These are phyloP conservation scores for Cantharis nigra DNA, from an alignment of 2,888 invertebrate genomes.

Conservation along the genomic window DNA sequence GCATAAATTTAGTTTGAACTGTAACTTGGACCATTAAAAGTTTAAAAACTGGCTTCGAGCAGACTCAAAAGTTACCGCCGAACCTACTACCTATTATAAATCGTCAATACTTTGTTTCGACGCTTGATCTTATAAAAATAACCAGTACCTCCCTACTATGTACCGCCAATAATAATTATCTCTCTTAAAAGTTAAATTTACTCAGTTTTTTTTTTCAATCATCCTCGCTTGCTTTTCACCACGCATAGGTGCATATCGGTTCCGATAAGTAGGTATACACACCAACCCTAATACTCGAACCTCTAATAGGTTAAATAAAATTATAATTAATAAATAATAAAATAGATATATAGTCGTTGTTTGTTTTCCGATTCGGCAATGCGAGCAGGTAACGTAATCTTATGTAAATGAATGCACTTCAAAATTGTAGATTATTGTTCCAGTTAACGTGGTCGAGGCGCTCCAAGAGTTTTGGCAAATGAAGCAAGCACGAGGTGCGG, in stretches of 20 bases:
- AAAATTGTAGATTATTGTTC: slow-evolving; percentile 41
- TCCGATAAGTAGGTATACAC: neutral
- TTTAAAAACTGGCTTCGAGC: slow-evolving; percentile 54
- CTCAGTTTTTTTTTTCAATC: neutral
- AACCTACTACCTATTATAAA: slow-evolving; percentile 38
- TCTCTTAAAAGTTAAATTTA: neutral
- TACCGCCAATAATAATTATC: neutral
- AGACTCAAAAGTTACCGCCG: slow-evolving; percentile 46
- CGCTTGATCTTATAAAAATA: slow-evolving; percentile 38
- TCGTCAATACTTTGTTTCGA: slow-evolving; percentile 44
- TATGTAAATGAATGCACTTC: slow-evolving; percentile 17
- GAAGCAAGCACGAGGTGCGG: slow-evolving; percentile 87
- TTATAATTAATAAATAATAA: neutral
- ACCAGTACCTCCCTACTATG: neutral
- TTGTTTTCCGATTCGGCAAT: slow-evolving; percentile 24
- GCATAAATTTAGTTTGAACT: slow-evolving; percentile 48
- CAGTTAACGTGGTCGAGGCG: slow-evolving; percentile 94
- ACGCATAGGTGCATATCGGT: neutral
- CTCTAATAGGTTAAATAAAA: neutral
- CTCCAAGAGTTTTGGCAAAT: slow-evolving; percentile 97
- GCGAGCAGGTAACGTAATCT: slow-evolving; percentile 35
- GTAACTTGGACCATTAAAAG: slow-evolving; percentile 53
- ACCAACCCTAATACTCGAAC: too few species aligned
- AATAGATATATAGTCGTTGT: slow-evolving; percentile 22
- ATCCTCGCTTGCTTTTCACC: neutral